A percentile compares a stretch with the other conserved stretches of the same genome.
Evolutionary conservation across 2,888 invertebrate genomes (phyloP).

Genomic region (Rambutsinella grinnellia): DNA sequence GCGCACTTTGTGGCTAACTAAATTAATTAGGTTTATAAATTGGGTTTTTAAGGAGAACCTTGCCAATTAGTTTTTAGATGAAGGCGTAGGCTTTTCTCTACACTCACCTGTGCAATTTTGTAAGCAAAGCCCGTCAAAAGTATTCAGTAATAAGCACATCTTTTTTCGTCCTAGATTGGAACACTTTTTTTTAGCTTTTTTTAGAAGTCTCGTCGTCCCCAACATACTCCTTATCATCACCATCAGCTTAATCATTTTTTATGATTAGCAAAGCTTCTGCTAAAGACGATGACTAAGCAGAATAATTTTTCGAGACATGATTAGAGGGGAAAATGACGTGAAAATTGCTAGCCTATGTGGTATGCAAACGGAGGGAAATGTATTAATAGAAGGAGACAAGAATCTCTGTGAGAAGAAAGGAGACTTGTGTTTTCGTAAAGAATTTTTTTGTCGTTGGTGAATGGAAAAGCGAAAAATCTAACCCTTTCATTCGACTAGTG

Average conservation of each 20-base stretch:
- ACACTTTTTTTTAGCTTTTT: conserved; percentile 5
- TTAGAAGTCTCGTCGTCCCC: background rate
- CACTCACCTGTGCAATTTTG: too few species aligned
- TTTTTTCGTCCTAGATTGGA: too few species aligned
- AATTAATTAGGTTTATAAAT: too few species aligned
- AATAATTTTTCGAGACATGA: conserved; percentile 54
- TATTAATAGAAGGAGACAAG: conserved; percentile 18
- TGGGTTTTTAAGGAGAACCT: too few species aligned
- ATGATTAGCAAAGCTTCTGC: conserved; percentile 39
- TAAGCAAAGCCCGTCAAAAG: too few species aligned
- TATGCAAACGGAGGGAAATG: background rate
- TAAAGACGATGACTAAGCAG: conserved; percentile 56
- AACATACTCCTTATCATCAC: background rate
- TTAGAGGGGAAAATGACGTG: conserved; percentile 60
- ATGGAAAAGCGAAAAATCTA: too few species aligned
- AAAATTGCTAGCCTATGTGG: conserved; percentile 45
- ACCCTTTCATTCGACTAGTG: too few species aligned
- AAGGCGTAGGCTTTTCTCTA: too few species aligned
- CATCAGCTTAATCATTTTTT: background rate
- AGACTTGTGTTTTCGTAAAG: conserved; percentile 23
- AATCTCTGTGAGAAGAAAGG: conserved; percentile 5
- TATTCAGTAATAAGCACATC: too few species aligned
- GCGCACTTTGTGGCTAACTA: too few species aligned
- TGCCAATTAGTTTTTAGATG: too few species aligned
- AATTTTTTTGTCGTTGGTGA: conserved; percentile 29